Evolutionary conservation across 2,888 invertebrate species (phyloP), one percentile per base, ranked within the genome.

Genomic region (Globia sparganii): DNA sequence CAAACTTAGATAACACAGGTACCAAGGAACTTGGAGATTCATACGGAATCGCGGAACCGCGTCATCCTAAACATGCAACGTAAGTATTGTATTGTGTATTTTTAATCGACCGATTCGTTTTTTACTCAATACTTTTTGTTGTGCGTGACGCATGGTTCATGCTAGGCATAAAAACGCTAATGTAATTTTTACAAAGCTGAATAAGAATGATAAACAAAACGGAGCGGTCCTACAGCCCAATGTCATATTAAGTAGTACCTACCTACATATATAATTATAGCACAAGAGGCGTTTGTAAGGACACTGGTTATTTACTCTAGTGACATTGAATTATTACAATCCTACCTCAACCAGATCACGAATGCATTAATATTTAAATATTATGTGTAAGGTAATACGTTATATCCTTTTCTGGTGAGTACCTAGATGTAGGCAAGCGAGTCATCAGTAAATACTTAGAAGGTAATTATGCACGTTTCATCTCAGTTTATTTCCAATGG

Each of bases 241-340:
- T 86, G 86, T 79, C 88, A 77, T 77, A 72, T 65, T 28, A 71
- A 40, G 40, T 40, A 40, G 40, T 40, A 37, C 4, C 62, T 67
- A 84, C 73, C 75, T 75, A 76, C 2, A 15, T 70, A 43, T 71
- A 74, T 73, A 87, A 88, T 80, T 86, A 75, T 78, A 81, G 69
- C 71, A 40, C 77, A 80, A 77, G 78, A 65, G 72, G 65, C 62
- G 75, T 81, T 72, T 73, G 59, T 87, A 85, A 86, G 89, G 86
- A 89, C 89, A 83, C 67, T 76, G 28, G 72, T 62, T 82, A 70
- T 87, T 86, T 86, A 86, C 86, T 75, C 68, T 62, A 83, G 80
- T 84, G 89, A 85, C 89, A 89, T 87, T 88, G 91, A 90, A 85
- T 87, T 83, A 86, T 75, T 82, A 79, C 71, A 78, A 87, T 78